Conservation (phyloP, 2,888 invertebrate genomes). For the Eupithecia tripunctaria region DNA sequence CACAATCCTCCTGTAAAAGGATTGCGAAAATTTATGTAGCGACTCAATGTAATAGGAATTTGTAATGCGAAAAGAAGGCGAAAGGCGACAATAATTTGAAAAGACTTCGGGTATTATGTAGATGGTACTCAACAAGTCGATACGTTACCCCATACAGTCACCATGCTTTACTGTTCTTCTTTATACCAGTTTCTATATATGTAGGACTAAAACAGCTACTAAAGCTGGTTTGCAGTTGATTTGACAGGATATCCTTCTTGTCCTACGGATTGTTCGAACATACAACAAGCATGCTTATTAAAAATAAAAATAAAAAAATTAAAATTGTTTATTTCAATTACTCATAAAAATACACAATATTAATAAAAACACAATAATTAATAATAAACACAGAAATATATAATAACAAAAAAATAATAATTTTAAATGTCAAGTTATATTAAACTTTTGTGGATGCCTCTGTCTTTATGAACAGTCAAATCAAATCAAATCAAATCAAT, state of each 20-base stretch:
- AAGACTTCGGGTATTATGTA: conserved; percentile 1
- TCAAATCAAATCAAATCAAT: no score
- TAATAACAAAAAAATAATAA: no score
- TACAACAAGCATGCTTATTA: no score
- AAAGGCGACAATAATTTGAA: conserved; percentile 7
- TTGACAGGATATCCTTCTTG: neutral
- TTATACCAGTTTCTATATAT: neutral
- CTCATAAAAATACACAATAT: no score
- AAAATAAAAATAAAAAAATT: no score
- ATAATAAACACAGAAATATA: no score
- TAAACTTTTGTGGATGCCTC: neutral
- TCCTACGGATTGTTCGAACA: no score
- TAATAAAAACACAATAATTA: no score
- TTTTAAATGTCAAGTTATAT: neutral
- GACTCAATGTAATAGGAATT: neutral
- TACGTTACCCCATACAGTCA: neutral
- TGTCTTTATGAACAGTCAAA: neutral
- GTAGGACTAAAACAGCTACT: no score
- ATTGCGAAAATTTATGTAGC: conserved; percentile 9
- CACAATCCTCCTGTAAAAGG: conserved; percentile 5
- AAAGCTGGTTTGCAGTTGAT: neutral
- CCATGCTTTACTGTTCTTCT: neutral
- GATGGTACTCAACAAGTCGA: conserved; percentile 6
- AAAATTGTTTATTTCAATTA: no score
- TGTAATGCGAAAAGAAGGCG: conserved; percentile 11